Conservation (phyloP, 2,888 invertebrate genomes). For the Zaprionus lineosus region DNA sequence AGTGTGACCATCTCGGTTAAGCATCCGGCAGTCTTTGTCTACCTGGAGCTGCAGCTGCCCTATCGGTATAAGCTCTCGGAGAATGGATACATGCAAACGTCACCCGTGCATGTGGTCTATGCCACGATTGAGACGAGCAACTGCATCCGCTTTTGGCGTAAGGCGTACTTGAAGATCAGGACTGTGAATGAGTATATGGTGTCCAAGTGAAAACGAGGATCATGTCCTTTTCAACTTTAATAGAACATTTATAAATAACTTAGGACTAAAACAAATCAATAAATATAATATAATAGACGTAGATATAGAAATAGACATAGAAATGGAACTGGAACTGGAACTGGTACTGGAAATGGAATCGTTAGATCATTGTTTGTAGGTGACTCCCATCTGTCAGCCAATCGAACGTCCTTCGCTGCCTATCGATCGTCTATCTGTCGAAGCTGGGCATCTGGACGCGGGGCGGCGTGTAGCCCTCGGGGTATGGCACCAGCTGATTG, state of each 20-base stretch:
- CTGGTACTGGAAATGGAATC: no score
- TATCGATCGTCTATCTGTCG: slow-evolving; percentile 67
- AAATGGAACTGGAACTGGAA: not conserved
- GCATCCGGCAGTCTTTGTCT: slow-evolving; percentile 81
- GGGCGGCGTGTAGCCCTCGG: slow-evolving; percentile 87
- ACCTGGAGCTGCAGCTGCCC: slow-evolving; percentile 70
- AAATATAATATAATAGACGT: slow-evolving; percentile 45
- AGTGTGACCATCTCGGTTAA: slow-evolving; percentile 69
- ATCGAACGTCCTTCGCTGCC: no score
- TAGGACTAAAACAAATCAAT: slow-evolving; percentile 66
- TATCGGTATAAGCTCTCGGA: slow-evolving; percentile 77
- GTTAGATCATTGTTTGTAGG: no score
- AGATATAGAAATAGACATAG: slow-evolving; percentile 13
- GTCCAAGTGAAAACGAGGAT: not conserved
- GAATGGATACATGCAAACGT: slow-evolving; percentile 81
- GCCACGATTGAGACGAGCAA: slow-evolving; percentile 65
- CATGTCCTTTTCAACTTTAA: slow-evolving; percentile 48
- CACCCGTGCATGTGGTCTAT: slow-evolving; percentile 77
- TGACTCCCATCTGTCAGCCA: no score
- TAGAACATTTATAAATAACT: slow-evolving; percentile 65
- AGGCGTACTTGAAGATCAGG: slow-evolving; percentile 71
- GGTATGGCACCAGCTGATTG: slow-evolving; percentile 90
- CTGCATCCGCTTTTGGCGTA: slow-evolving; percentile 63
- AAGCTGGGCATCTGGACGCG: slow-evolving; percentile 83
- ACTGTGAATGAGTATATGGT: slow-evolving; percentile 81